These are phyloP conservation scores for Entomobrya multifasciata DNA, from an alignment of 2,888 invertebrate genomes.

Conservation along the genomic window DNA sequence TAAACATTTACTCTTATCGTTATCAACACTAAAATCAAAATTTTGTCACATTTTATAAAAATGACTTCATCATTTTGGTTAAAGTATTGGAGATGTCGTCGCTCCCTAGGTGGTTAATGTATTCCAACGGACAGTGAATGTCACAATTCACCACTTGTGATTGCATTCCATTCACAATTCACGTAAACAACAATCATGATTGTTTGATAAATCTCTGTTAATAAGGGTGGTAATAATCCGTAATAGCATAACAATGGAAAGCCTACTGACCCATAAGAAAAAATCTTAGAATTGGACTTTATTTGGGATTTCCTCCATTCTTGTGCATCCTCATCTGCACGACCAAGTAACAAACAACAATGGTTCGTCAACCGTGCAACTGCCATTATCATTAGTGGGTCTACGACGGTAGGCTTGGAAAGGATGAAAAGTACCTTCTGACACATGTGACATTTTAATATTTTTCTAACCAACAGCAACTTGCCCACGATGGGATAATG, in stretches of 20 bases:
- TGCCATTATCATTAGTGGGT: slow-evolving; percentile 54
- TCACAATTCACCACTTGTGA: slow-evolving; percentile 3
- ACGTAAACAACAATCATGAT: too few relatives aligned
- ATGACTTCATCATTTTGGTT: slow-evolving; percentile 32
- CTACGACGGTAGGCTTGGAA: background rate
- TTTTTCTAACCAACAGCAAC: background rate
- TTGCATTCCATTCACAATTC: background rate
- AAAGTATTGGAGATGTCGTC: slow-evolving; percentile 18
- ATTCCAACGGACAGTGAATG: background rate
- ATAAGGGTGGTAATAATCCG: background rate
- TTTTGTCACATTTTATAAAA: slow-evolving; percentile 34
- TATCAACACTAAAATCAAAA: slow-evolving; percentile 49
- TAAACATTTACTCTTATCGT: slow-evolving; percentile 17
- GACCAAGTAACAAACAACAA: slow-evolving; percentile 57
- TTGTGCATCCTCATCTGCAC: slow-evolving; percentile 12
- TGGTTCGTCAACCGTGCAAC: slow-evolving; percentile 37
- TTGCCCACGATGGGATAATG: slow-evolving; percentile 31
- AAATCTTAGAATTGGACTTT: background rate
- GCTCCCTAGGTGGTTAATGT: slow-evolving; percentile 14
- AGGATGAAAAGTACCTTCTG: background rate
- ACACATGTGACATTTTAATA: slow-evolving; percentile 11
- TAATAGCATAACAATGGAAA: slow-evolving; percentile 48
- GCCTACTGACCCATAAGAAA: slow-evolving; percentile 61
- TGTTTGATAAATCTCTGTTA: background rate
- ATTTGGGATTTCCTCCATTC: slow-evolving; percentile 5